These are phyloP conservation scores for Harpalus rufipes DNA, from an alignment of 2,888 invertebrate genomes.

Conservation along the genomic window DNA sequence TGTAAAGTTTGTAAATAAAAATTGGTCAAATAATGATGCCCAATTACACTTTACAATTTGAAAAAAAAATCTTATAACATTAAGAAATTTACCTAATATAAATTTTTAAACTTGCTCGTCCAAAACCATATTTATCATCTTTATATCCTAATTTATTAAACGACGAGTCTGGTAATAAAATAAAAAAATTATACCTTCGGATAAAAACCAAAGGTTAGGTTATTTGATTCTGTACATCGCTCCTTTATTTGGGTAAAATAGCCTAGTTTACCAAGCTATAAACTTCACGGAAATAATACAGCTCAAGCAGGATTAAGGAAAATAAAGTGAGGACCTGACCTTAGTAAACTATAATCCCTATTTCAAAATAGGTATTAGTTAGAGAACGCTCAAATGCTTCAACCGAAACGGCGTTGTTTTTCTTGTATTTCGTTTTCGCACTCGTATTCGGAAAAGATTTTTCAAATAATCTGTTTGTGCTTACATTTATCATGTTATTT, in stretches of 20 bases:
- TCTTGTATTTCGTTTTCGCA: neutral
- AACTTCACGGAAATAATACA: slow-evolving; percentile 38
- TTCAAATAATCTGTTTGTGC: slow-evolving; percentile 22
- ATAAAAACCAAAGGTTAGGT: neutral
- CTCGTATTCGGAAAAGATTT: neutral
- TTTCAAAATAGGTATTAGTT: slow-evolving; percentile 39
- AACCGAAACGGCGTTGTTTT: neutral
- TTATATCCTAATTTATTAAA: slow-evolving; percentile 29
- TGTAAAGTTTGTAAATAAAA: too few species aligned
- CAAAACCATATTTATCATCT: neutral
- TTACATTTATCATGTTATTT: neutral
- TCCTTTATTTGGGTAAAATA: slow-evolving; percentile 38
- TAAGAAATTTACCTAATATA: too few species aligned
- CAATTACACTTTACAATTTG: too few species aligned
- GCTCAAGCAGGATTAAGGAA: slow-evolving; percentile 37
- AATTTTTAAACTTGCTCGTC: too few species aligned
- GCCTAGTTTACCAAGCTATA: slow-evolving; percentile 44
- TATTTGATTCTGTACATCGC: slow-evolving; percentile 19
- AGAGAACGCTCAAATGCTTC: slow-evolving; percentile 21
- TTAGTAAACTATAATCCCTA: slow-evolving; percentile 35
- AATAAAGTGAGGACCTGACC: slow-evolving; percentile 49
- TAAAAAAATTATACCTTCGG: neutral
- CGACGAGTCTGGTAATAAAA: neutral
- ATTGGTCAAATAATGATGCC: too few species aligned
- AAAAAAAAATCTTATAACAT: too few species aligned